Evolutionary conservation across 2,113 vertebrate genomes (phyloP), one percentile per base, ranked within the genome.

Genomic region (Gracilinanus agilis): DNA sequence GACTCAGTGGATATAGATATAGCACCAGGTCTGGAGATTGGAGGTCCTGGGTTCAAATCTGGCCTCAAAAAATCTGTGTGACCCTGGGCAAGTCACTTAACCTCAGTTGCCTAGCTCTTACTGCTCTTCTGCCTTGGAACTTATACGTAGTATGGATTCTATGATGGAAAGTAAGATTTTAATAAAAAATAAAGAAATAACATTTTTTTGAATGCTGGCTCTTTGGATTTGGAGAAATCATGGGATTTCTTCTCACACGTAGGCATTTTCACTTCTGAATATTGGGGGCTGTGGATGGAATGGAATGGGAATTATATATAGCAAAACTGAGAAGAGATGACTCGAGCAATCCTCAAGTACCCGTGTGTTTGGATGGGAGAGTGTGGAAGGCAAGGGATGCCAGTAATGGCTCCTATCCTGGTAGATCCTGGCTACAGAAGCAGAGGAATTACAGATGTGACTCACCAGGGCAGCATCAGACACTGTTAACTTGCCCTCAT

Each of bases 381-480:
- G 55, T 44, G 75, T 53, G 34, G 53, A 19, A 67, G 53, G 53
- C 34, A 40, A 54, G 44, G 49, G 88, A 54, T 0, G 44, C 56
- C 23, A 3, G 90, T 61, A 53, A 75, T 75, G 67, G n/a, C n/a
- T 75, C 34, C 67, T n/a, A 34, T 75, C 67, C 12, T 34, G 7
- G 29, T 54, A 23, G 56, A 27, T 44, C 0, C 16, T 21, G 54
- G n/a, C 12, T 1, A 3, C 3, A 53, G 88, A 56, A 55, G 49
- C 44, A 19, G 23, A 53, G 19, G 21, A 16, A 5, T 21, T 55
- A 44, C 91, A 0, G 4, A 49, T 19, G 16, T 13, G 3, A 67
- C 99, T 99, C 95, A 99, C 99, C 98, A 99, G 97, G 94, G 98
- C 91, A 54, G 98, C 98, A 90, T 99, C 99, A 0, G 99, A 99